These are phyloP conservation scores for Cheilosia soror DNA, from an alignment of 2,888 invertebrate species.

Conservation along the genomic window DNA sequence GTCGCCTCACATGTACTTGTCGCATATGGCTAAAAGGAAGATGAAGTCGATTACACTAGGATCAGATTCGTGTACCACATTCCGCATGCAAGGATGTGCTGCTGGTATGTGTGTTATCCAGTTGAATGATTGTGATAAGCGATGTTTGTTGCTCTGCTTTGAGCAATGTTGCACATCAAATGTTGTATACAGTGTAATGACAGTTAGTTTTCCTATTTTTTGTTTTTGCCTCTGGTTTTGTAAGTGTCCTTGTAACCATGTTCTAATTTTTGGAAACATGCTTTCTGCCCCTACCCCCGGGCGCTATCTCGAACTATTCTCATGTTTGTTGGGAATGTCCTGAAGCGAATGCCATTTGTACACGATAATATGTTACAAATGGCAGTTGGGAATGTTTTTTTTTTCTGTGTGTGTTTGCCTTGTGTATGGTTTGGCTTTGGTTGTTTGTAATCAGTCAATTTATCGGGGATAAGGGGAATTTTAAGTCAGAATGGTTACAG, in stretches of 20 bases:
- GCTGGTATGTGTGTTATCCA: slow-evolving; percentile 12
- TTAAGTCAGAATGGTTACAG: slow-evolving; percentile 39
- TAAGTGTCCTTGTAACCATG: slow-evolving; percentile 46
- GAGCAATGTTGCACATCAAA: slow-evolving; percentile 72
- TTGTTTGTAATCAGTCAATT: slow-evolving; percentile 65
- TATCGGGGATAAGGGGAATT: slow-evolving; percentile 49
- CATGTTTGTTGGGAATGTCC: slow-evolving; percentile 1
- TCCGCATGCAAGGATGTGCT: slow-evolving; percentile 27
- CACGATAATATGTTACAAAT: slow-evolving; percentile 56
- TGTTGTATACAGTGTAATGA: slow-evolving; percentile 62
- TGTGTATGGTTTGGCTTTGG: slow-evolving; percentile 13
- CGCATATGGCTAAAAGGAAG: slow-evolving; percentile 29
- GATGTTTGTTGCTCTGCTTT: slow-evolving; percentile 68
- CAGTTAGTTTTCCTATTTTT: slow-evolving; percentile 26
- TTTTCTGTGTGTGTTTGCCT: neutral
- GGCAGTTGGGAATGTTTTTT: slow-evolving; percentile 33
- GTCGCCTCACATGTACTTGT: slow-evolving; percentile 48
- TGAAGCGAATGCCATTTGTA: slow-evolving; percentile 46
- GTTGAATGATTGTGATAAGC: slow-evolving; percentile 64
- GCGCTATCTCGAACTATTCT: neutral
- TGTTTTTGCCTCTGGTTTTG: neutral
- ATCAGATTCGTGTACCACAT: slow-evolving; percentile 64
- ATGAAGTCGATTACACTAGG: slow-evolving; percentile 59
- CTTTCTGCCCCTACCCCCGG: neutral
- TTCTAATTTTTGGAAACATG: slow-evolving; percentile 50